Evolutionary conservation across 2,888 invertebrate species (phyloP).

Genomic region (Tanytarsus gracilentus): DNA sequence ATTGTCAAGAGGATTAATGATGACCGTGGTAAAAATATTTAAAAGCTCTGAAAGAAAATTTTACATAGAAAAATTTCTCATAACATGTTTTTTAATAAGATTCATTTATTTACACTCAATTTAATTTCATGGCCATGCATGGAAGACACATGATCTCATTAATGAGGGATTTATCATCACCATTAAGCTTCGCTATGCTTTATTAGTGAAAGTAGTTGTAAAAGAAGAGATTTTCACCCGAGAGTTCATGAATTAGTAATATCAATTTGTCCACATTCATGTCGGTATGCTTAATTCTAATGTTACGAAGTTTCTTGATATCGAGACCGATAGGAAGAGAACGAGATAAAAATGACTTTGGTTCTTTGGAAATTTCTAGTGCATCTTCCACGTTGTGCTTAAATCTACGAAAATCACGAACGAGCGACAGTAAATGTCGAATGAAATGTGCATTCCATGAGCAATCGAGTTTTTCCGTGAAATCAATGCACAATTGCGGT

Average conservation of each 20-base stretch:
- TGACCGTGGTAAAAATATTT: too few relatives aligned
- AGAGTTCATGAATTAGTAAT: conserved; percentile 18
- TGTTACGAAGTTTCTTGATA: conserved; percentile 17
- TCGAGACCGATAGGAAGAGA: conserved; percentile 17
- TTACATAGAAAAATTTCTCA: too few relatives aligned
- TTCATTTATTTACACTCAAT: too few relatives aligned
- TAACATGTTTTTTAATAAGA: too few relatives aligned
- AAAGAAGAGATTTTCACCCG: conserved; percentile 21
- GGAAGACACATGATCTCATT: too few relatives aligned
- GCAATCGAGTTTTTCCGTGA: conserved; percentile 16
- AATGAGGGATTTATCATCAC: too few relatives aligned
- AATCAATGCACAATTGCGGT: conserved; percentile 11
- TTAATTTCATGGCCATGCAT: too few relatives aligned
- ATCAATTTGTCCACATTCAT: conserved; percentile 24
- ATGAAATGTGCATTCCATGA: conserved; percentile 24
- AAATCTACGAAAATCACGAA: conserved; percentile 19
- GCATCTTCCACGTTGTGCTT: not conserved
- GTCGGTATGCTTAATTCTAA: conserved; percentile 21
- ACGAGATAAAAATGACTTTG: not conserved
- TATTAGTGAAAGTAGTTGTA: conserved; percentile 13
- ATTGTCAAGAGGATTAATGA: too few relatives aligned
- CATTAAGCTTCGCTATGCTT: too few relatives aligned
- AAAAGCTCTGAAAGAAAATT: too few relatives aligned
- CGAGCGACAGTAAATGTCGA: conserved; percentile 1
- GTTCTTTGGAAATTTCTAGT: not conserved